Evolutionary conservation across 2,888 invertebrate species (phyloP), one percentile per base, ranked within the genome.

Genomic region (Mylabris sibirica): DNA sequence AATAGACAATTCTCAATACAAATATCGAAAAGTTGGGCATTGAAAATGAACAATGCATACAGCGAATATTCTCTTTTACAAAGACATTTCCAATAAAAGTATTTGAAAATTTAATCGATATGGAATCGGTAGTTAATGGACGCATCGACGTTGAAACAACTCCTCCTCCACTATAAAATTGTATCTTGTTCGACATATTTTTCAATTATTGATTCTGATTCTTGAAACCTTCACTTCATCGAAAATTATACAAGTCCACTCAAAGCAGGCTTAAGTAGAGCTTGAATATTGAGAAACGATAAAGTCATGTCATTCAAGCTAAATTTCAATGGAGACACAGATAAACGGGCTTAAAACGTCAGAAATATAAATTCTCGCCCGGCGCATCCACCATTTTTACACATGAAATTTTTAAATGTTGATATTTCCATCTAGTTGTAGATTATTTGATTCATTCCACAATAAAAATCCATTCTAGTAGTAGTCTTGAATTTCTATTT

Each of bases 351-450:
- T 30, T 30, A 30, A 30, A 30, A 0, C 30, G 30, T 30, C 30
- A 30, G 30, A 30, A 38, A 11, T 12, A 14, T 12, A 12, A 53
- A 20, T 53, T 44, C 22, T 12, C 12, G 12, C 11, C 20, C 12
- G 53, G 53, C 53, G 53, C 53, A 11, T 53, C 53, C 53, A 53
- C 53, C 53, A 53, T 53, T 53, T 53, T 49, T 1, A 38, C 38
- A 38, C 11, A 38, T 38, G 0, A 14, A 38, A 38, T 3, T 38
- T 38, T 30, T 8, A 30, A 30, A 4, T 8, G 30, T 30, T 30
- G 5, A 6, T 30, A 4, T 30, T 30, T 30, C 3, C 30, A 30
- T 6, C 26, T 5, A 1, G 4, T 8, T 30, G 4, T 8, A 30
- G 8, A 30, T 30, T 30, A 30, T 6, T 30, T 30, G 30, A 30